Evolutionary conservation across 1,140 invertebrate species (phyloP).

Genomic region (Ridgeia piscesae): DNA sequence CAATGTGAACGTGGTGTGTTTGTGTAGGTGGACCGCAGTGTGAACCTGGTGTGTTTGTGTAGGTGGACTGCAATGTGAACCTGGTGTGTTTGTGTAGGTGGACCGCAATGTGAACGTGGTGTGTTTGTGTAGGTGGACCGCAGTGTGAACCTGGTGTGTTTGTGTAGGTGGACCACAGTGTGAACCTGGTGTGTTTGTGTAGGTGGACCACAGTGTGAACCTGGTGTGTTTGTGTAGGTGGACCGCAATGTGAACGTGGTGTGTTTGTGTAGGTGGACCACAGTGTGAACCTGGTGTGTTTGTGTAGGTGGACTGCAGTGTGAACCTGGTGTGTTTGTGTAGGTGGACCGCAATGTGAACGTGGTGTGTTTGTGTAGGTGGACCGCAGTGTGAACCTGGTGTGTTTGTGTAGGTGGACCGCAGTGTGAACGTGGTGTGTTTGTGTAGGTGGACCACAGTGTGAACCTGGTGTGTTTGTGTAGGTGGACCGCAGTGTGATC

Average conservation of each 20-base stretch:
- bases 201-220: slow-evolving; percentile 79
- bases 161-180: slow-evolving; percentile 83
- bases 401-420: no score
- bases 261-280: background rate
- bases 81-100: slow-evolving; percentile 89
- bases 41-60: background rate
- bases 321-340: slow-evolving; percentile 7
- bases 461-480: slow-evolving; percentile 80
- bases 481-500: slow-evolving; percentile 80
- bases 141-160: background rate
- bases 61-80: slow-evolving; percentile 92
- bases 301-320: background rate
- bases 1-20: background rate
- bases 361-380: background rate
- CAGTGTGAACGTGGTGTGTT: background rate
- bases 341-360: background rate
- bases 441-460: slow-evolving; percentile 83
- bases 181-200: slow-evolving; percentile 80
- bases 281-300: background rate
- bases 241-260: background rate
- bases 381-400: background rate
- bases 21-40: no score
- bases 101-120: slow-evolving; percentile 62
- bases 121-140: no score
- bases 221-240: background rate